phyloP scores from a whole-genome alignment of 2,888 invertebrate genomes.

The Euplagia quadripunctaria region DNA sequence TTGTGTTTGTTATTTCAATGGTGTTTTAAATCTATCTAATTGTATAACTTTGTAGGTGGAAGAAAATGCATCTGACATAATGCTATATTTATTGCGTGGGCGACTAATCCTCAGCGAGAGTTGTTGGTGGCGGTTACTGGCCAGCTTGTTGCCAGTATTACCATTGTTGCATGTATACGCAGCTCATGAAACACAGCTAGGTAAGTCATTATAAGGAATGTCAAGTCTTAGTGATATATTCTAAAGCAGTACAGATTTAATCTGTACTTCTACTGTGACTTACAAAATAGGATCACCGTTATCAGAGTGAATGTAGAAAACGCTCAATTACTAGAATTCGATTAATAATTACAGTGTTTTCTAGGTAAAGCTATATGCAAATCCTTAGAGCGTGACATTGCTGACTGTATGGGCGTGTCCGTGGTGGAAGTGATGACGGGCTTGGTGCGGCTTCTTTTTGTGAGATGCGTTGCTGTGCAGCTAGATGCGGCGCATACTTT shows the following conservation, averaged over 20 bases:
- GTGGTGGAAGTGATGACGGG: conserved; percentile 81
- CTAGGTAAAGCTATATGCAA: conserved; percentile 88
- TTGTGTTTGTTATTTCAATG: background rate
- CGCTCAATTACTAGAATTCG: no score
- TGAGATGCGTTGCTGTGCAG: conserved; percentile 76
- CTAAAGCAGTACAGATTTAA: no score
- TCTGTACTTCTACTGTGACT: no score
- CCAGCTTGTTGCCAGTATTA: conserved; percentile 87
- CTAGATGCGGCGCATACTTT: conserved; percentile 78
- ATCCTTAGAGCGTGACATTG: conserved; percentile 89
- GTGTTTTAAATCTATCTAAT: background rate
- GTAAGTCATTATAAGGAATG: conserved; percentile 49
- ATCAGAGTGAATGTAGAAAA: no score
- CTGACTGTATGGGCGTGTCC: conserved; percentile 87
- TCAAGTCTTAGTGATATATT: no score
- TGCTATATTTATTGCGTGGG: conserved; percentile 89
- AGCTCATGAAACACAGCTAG: conserved; percentile 79
- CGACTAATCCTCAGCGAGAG: conserved; percentile 88
- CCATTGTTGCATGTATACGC: conserved; percentile 89
- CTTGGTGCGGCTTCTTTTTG: conserved; percentile 75
- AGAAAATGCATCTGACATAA: conserved; percentile 87
- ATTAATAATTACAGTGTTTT: conserved; percentile 24
- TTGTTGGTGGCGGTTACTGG: conserved; percentile 88
- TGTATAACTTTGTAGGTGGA: conserved; percentile 80
- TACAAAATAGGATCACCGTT: no score